Base-by-base conservation (phyloP, 2,888 invertebrate species). In the Tetranychus truncatus region DNA sequence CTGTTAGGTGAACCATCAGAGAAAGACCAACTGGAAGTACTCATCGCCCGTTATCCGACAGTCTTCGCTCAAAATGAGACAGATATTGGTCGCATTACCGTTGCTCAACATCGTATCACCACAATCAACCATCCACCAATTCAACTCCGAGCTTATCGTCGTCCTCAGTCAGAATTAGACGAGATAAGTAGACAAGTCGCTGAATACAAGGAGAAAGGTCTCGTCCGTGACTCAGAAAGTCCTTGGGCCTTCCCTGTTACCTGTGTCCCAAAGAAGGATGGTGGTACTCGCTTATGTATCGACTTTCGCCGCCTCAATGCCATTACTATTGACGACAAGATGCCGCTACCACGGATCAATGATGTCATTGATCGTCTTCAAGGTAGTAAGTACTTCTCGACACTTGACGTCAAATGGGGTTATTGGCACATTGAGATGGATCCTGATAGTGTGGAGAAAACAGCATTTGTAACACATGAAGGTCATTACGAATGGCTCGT, bases 381-480 rank as follows among this genome's bases (percentile, higher is more conserved):
- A 18, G 18, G 44, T n/a, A 20, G n/a, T 7, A 2, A 55, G 24
- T 71, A 20, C n/a, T 74, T 76, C 45, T 6, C 71, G 1, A 18
- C 74, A 1, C 44, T 74, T 21, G 76, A 76, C 24, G 15, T 34
- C 18, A 46, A n/a, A 20, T 34, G 5, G 1, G 76, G 76, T 65
- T 76, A 71, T 24, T 6, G 66, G 44, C 74, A 76, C 15, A 71
- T 76, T 21, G 18, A 45, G 20, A 9, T 76, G 20, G 11, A 20
- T 7, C 34, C 18, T 34, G n/a, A n/a, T 5, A n/a, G 44, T n/a
- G 46, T 9, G 5, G 18, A 71, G 5, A 65, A 71, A 65, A 71
- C 65, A 18, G 76, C 74, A 5, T 76, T 76, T 44, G 66, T 45
- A 7, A 76, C 71, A 7, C 74, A 74, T 8, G n/a, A 71, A 6